A percentile compares a stretch with the other conserved stretches of the same genome.
Conservation (phyloP, 2,888 invertebrate genomes). For the Micropterix aruncella region DNA sequence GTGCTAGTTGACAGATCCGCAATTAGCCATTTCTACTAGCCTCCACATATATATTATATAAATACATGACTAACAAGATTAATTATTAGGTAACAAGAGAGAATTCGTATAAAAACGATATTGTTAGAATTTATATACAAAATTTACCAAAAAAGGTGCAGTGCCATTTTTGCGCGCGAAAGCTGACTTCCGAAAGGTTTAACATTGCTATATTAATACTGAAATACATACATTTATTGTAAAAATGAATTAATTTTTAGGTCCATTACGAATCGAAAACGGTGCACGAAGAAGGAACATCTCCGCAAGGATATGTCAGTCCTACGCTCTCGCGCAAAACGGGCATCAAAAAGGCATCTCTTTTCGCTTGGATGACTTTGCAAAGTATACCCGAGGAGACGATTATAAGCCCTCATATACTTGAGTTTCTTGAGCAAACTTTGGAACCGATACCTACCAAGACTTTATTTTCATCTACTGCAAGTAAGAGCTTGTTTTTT, state of each 20-base stretch:
- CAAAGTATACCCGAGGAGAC: slow-evolving; percentile 97
- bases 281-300: slow-evolving; percentile 42
- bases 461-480: slow-evolving; percentile 28
- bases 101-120: too few species aligned
- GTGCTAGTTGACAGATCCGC: too few species aligned
- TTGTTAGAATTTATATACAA: too few species aligned
- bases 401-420: slow-evolving; percentile 90
- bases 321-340: slow-evolving; percentile 28
- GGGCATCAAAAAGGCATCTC: slow-evolving; percentile 72
- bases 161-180: too few species aligned
- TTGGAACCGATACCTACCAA: slow-evolving; percentile 84
- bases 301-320: slow-evolving; percentile 21
- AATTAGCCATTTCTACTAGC: too few species aligned
- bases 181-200: too few species aligned
- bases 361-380: slow-evolving; percentile 91
- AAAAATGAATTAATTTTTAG: slow-evolving; percentile 26
- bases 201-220: too few species aligned
- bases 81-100: too few species aligned
- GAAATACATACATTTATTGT: slow-evolving; percentile 1
- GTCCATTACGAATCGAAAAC: slow-evolving; percentile 74
- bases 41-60: too few species aligned
- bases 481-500: slow-evolving; percentile 11
- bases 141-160: too few species aligned
- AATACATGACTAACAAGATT: too few species aligned
- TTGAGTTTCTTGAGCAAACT: slow-evolving; percentile 95